Base-by-base conservation (phyloP, 2,797 vertebrate genomes). In the Xenentodon cancila region DNA sequence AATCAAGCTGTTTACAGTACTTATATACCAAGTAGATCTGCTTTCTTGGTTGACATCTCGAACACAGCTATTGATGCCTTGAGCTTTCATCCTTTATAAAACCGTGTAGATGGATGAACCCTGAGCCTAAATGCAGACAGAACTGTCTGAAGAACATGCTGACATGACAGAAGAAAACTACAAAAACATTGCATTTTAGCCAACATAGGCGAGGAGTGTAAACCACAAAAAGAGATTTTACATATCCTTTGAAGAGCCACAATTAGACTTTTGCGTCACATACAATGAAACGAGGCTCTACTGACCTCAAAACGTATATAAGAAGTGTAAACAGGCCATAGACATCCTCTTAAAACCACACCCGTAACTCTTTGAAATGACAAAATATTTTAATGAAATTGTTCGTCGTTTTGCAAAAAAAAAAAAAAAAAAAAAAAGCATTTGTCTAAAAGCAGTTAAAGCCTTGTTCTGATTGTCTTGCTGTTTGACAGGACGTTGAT, bases 391-490 rank as follows among this genome's bases (percentile, higher is more conserved):
- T n/a, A n/a, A n/a, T n/a, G n/a, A n/a, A n/a, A n/a, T n/a, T n/a
- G n/a, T n/a, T n/a, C n/a, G n/a, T n/a, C n/a, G n/a, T n/a, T n/a
- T n/a, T n/a, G n/a, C n/a, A n/a, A 25, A 25, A 25, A 25, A 25
- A 25, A 25, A 25, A 25, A 25, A 25, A 25, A 3, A 25, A 25
- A 3, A 25, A 25, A 25, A 5, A 25, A 25, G 5, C 25, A 25
- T 25, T 25, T 37, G 64, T 71, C 78, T 89, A 79, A 84, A 79
- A 84, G 81, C 77, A 77, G 69, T 77, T 51, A 49, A 56, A 66
- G 84, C 87, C 87, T 79, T 75, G 76, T 79, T 85, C 80, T 85
- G 75, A 80, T 81, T 84, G 83, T 88, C 78, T 81, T 80, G 81
- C 73, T 68, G 81, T 81, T 83, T 84, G 77, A 86, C 82, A 84